Evolutionary conservation across 2,797 vertebrate species (phyloP).

Genomic region (Mormyrus proboscirostris): DNA sequence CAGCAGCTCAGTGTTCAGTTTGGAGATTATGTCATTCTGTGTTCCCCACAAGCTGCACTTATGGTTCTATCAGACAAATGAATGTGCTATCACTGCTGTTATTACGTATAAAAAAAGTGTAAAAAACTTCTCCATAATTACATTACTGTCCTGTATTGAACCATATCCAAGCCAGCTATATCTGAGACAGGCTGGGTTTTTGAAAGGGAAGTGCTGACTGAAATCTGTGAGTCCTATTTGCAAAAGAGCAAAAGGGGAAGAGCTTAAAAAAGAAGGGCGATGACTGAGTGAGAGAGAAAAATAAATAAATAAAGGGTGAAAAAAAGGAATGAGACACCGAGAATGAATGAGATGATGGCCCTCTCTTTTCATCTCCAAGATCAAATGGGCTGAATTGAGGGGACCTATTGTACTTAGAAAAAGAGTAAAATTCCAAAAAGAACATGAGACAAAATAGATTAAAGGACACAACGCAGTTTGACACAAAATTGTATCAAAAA

Average conservation of each 20-base stretch:
- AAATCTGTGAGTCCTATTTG: background rate
- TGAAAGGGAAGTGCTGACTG: conserved; percentile 15
- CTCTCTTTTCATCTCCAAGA: conserved; percentile 11
- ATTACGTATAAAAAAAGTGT: background rate
- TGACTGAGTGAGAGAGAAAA: background rate
- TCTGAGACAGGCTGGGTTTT: background rate
- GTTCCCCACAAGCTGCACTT: background rate
- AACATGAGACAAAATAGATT: conserved; percentile 3
- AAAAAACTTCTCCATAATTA: background rate
- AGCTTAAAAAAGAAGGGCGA: background rate
- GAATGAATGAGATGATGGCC: background rate
- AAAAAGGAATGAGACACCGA: background rate
- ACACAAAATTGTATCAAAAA: background rate
- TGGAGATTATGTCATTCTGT: background rate
- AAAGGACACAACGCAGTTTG: conserved; percentile 26
- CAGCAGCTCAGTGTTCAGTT: background rate
- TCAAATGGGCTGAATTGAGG: conserved; percentile 8
- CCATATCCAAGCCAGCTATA: background rate
- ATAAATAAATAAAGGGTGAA: conserved; percentile 8
- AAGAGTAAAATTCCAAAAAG: background rate
- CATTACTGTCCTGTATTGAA: background rate
- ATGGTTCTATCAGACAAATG: background rate
- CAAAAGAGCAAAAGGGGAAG: background rate
- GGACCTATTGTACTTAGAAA: conserved; percentile 2
- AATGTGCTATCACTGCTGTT: background rate